Evolutionary conservation across 1,140 invertebrate genomes (phyloP), one percentile per base, ranked within the genome.

Genomic region (Euglossa dilemma): DNA sequence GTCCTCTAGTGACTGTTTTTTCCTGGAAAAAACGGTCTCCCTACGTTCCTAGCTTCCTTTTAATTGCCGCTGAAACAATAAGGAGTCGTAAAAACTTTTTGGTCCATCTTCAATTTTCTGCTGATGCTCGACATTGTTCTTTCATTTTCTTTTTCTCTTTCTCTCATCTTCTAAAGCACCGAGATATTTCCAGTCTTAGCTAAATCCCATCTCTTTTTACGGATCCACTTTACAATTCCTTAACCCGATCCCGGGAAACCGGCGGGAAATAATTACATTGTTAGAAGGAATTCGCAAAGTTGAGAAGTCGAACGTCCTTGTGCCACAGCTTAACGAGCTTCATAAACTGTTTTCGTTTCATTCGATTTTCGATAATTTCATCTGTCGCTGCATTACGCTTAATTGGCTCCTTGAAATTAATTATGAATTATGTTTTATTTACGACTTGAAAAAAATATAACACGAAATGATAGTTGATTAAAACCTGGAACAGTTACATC

Each of bases 21-120:
- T 73, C 6, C n/a, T 5, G 8, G 8, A 11, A 70, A 69, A 64
- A n/a, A 75, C 59, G 43, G 52, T 50, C 61, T 78, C 52, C 28
- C 25, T 36, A 11, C 16, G 0, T 12, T 28, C 72, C 47, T 20
- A 70, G n/a, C 50, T 28, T 45, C 1, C 71, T 69, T 66, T 69
- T 88, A 89, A 88, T 89, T 88, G 84, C 80, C 87, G 50, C 63
- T 54, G 84, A 86, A 86, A 89, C 87, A 89, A 89, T 88, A 89
- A 89, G 84, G 72, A 88, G 79, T 75, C 82, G 83, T n/a, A 56
- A 66, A 80, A 85, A 83, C 64, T 88, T 88, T 86, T 63, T 77
- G 59, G 73, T 64, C 74, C 64, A n/a, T 73, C 72, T 85, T 72
- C 84, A 87, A 89, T 79, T 88, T 77, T 74, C 70, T 54, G 57